Conservation (phyloP, 1,140 invertebrate genomes). For the Triops cancriformis region DNA sequence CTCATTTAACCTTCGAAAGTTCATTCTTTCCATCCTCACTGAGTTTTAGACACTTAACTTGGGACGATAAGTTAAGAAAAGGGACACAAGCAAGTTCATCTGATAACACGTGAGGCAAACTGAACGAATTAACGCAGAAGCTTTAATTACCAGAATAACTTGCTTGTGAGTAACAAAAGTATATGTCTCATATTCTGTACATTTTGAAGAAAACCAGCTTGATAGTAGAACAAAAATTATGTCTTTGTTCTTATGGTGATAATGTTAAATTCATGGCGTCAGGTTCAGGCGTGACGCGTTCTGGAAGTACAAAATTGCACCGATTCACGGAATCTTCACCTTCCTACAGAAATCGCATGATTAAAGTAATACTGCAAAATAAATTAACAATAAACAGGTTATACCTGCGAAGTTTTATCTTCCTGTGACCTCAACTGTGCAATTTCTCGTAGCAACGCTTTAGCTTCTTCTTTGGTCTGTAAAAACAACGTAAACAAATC, state of each 20-base stretch:
- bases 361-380: neutral
- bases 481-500: too few relatives aligned
- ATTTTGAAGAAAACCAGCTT: neutral
- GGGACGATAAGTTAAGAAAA: too few relatives aligned
- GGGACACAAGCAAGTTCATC: too few relatives aligned
- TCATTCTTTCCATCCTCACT: too few relatives aligned
- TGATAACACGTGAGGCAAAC: too few relatives aligned
- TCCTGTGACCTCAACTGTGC: conserved; percentile 52
- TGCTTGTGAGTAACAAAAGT: neutral
- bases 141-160: neutral
- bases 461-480: conserved; percentile 84
- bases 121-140: too few relatives aligned
- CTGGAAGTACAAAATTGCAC: neutral
- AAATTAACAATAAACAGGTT: neutral
- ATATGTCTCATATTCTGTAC: neutral
- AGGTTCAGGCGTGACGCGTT: neutral
- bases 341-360: neutral
- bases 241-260: neutral
- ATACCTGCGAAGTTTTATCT: conserved; percentile 33
- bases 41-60: too few relatives aligned
- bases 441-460: conserved; percentile 74
- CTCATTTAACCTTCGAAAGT: too few relatives aligned
- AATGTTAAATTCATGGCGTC: neutral
- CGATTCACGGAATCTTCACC: neutral
- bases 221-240: neutral